Conservation (phyloP, 2,888 invertebrate species). For the Drosophila flavopinicola region DNA sequence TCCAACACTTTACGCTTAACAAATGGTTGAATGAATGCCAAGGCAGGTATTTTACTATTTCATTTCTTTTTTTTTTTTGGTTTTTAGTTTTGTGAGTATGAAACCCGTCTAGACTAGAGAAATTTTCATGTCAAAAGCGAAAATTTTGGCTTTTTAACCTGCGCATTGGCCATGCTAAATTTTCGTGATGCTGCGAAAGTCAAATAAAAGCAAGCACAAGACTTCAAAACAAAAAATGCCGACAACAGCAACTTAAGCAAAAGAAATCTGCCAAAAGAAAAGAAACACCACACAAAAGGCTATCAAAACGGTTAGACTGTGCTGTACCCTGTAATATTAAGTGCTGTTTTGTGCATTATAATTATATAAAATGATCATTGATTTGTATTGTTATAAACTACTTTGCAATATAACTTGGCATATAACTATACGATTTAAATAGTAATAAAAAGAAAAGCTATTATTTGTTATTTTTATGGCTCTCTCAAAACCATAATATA, state of each 20-base stretch:
- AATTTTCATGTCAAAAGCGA: conserved; percentile 65
- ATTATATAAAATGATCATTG: neutral
- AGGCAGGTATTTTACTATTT: neutral
- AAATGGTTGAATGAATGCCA: conserved; percentile 12
- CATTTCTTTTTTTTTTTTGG: neutral
- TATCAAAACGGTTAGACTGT: neutral
- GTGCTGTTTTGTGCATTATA: neutral
- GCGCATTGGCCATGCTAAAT: conserved; percentile 65
- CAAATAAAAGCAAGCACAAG: conserved; percentile 54
- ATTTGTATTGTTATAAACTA: neutral
- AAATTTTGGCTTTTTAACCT: conserved; percentile 44
- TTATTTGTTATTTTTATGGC: too few species aligned
- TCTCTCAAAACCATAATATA: too few species aligned
- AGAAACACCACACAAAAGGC: neutral
- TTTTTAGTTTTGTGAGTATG: neutral
- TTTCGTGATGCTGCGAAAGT: conserved; percentile 70
- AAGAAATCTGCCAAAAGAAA: conserved; percentile 23
- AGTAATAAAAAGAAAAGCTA: too few species aligned
- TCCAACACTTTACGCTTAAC: conserved; percentile 14
- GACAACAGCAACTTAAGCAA: conserved; percentile 33
- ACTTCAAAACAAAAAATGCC: conserved; percentile 66
- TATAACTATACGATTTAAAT: too few species aligned
- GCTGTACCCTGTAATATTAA: neutral
- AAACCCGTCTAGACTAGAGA: conserved; percentile 23
- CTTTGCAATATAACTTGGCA: too few species aligned